Conservation (phyloP, 2,888 invertebrate genomes). For the Calliscelio sp. region DNA sequence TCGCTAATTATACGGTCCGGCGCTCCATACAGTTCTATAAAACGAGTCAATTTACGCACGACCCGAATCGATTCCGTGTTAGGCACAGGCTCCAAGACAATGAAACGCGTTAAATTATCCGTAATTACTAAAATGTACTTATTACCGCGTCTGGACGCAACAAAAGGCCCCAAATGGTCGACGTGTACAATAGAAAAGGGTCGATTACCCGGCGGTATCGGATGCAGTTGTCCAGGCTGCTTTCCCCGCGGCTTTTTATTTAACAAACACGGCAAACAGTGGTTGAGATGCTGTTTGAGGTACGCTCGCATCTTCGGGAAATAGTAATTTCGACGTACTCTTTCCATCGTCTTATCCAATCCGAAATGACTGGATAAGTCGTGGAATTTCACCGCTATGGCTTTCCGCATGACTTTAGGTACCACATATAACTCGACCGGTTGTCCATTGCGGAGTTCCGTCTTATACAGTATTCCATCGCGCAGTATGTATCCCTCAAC, state of each 20-base stretch:
- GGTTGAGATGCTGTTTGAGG: background rate
- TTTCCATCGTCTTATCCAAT: background rate
- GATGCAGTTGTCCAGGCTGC: background rate
- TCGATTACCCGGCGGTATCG: background rate
- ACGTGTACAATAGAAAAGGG: background rate
- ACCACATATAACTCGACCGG: background rate
- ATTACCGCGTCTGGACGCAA: background rate
- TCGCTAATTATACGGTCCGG: background rate
- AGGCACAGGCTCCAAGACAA: background rate
- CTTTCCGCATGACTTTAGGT: background rate
- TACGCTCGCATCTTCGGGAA: background rate
- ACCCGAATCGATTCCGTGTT: background rate
- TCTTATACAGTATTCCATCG: background rate
- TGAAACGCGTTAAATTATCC: background rate
- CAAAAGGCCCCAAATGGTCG: slow-evolving; percentile 4
- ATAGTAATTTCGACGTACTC: background rate
- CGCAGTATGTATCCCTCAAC: background rate
- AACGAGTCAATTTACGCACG: background rate
- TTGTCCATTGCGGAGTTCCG: background rate
- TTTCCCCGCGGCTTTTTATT: background rate
- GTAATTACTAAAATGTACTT: background rate
- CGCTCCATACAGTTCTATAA: background rate
- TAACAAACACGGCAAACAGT: background rate
- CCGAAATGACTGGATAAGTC: background rate
- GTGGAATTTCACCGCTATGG: background rate